Conservation (phyloP, 2,113 vertebrate species). For the Mastomys natalensis region DNA sequence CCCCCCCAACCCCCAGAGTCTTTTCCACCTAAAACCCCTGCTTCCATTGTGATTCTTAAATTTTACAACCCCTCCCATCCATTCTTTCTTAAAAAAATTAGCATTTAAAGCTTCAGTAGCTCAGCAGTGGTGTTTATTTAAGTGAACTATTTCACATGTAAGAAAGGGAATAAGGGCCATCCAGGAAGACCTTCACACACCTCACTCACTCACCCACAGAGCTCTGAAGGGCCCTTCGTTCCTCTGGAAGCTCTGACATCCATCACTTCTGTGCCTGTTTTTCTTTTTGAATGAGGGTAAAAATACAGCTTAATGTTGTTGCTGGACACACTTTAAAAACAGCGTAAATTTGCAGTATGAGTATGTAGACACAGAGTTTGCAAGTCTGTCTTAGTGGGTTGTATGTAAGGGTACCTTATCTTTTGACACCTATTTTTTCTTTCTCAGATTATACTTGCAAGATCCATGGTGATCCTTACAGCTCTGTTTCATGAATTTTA, state of each 20-base stretch:
- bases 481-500: neutral
- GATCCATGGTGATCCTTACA: neutral
- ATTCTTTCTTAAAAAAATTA: neutral
- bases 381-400: neutral
- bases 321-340: neutral
- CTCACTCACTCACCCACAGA: accelerated
- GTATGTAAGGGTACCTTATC: neutral
- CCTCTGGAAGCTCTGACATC: neutral
- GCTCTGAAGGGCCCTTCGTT: neutral
- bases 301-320: neutral
- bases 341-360: neutral
- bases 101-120: neutral
- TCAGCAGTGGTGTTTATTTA: neutral
- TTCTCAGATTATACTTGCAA: neutral
- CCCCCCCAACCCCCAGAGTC: neutral
- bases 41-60: neutral
- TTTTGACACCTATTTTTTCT: neutral
- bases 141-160: slow-evolving; percentile 1
- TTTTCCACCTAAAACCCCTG: neutral
- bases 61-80: neutral
- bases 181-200: neutral
- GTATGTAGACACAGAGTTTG: accelerated
- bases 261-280: neutral
- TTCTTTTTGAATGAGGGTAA: neutral
- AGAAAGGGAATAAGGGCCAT: neutral